Base-by-base conservation (phyloP, 2,888 invertebrate species). In the Labia minor region DNA sequence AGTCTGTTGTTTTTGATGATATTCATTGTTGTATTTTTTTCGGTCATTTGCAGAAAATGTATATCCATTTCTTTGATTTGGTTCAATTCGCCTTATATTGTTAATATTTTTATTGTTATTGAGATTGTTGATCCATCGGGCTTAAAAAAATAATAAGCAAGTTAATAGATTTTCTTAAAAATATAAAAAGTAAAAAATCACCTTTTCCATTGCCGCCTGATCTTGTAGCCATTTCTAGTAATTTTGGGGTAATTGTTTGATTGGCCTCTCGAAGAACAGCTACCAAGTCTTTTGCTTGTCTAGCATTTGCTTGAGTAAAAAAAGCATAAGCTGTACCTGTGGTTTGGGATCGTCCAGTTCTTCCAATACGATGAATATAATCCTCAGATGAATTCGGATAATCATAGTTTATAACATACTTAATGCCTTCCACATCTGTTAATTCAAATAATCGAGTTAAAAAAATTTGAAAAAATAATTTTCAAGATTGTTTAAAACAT, bases 321-420 rank as follows among this genome's bases (percentile, higher is more conserved):
- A 95, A 95, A 68, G 95, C 95, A 78, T 94, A 95, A 63, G 95
- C 93, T 70, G 94, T 95, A 72, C 93, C 94, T 73, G 88, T 90
- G 72, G 88, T 85, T 77, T 89, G 86, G 61, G 89, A 89, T 65
- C 95, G 85, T 67, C 92, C 95, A 61, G 95, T 95, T 74, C 95
- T 86, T 69, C 95, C 95, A 78, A 95, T 95, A 71, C 95, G 87
- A 80, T 95, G 95, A 74, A 95, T 92, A 78, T 95, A 95, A 79
- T 95, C 95, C 78, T 95, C 95, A 66, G 93, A 92, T 69, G 92
- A 92, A 78, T 91, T 90, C 67, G 95, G 95, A 79, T 93, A 95
- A 81, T 95, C 95, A 82, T 89, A 95, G 82, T 95, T 95, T 77
- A 95, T 92, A 72, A 95, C 95, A 81, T 89, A 93, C 81, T 93